Evolutionary conservation across 2,888 invertebrate genomes (phyloP).

Genomic region (Margaritifera margaritifera): DNA sequence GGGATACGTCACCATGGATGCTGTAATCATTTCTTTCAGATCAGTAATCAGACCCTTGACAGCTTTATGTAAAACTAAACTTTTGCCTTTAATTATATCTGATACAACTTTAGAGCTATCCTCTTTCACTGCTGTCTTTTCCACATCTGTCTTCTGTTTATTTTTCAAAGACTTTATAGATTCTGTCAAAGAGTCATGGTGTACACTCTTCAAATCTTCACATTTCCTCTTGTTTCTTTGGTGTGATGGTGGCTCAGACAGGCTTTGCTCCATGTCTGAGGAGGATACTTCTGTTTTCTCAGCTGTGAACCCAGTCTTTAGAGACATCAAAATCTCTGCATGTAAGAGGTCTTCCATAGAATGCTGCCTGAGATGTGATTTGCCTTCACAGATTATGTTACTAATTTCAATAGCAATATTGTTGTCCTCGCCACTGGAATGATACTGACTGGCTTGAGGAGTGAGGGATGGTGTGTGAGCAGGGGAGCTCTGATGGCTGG

Average conservation of each 20-base stretch:
- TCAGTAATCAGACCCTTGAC: neutral
- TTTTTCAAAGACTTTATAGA: neutral
- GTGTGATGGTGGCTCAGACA: neutral
- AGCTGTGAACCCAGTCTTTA: constrained; percentile 21
- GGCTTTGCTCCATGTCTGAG: constrained; percentile 3
- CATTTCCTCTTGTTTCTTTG: constrained; percentile 4
- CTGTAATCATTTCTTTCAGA: neutral
- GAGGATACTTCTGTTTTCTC: constrained; percentile 21
- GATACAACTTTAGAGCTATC: neutral
- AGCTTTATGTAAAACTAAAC: neutral
- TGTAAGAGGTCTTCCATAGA: constrained; percentile 37
- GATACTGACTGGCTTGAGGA: no score
- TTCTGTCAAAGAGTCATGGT: constrained; percentile 3
- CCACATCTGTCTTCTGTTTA: neutral
- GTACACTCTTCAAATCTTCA: constrained; percentile 5
- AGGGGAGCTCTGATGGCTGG: constrained; percentile 9
- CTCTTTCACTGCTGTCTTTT: neutral
- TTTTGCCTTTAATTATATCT: neutral
- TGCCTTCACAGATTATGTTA: constrained; percentile 2
- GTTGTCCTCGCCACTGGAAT: neutral
- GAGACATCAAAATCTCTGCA: constrained; percentile 36
- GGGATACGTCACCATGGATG: constrained; percentile 4
- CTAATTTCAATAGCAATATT: constrained; percentile 11
- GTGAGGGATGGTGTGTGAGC: neutral
- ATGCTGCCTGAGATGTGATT: constrained; percentile 24